Percentiles rank a stretch among this genome's conserved stretches.
These are phyloP conservation scores for Lithosia quadra DNA, from an alignment of 2,888 invertebrate genomes.

Conservation along the genomic window DNA sequence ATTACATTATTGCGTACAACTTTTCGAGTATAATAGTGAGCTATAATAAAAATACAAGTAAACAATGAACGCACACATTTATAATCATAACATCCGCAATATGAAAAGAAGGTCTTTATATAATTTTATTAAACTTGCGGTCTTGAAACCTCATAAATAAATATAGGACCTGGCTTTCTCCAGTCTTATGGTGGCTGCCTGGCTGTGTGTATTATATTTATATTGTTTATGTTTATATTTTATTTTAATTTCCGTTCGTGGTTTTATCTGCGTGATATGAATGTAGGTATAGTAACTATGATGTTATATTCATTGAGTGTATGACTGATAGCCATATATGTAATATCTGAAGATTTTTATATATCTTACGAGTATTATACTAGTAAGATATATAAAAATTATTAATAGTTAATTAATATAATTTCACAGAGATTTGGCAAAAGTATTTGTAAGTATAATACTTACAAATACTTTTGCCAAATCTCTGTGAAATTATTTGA, in stretches of 20 bases:
- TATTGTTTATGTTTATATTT: background rate
- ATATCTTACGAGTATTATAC: too few relatives aligned
- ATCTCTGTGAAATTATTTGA: too few relatives aligned
- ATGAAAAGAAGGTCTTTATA: constrained; percentile 19
- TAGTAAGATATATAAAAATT: too few relatives aligned
- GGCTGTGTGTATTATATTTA: constrained; percentile 7
- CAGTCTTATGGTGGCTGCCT: constrained; percentile 8
- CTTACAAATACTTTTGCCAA: too few relatives aligned
- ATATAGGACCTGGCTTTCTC: constrained; percentile 32
- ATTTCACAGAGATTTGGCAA: too few relatives aligned
- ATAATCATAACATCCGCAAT: constrained; percentile 25
- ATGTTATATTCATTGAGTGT: background rate
- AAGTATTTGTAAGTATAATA: too few relatives aligned
- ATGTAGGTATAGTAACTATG: background rate
- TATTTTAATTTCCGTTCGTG: constrained; percentile 7
- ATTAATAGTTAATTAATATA: too few relatives aligned
- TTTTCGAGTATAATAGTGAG: background rate
- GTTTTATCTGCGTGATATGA: constrained; percentile 10
- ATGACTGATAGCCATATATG: background rate
- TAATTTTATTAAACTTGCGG: constrained; percentile 21
- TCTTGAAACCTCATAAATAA: constrained; percentile 23
- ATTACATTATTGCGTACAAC: background rate
- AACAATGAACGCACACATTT: constrained; percentile 21
- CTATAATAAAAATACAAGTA: constrained; percentile 11
- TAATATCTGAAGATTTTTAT: background rate